Conservation (phyloP, 1,140 invertebrate genomes). For the Halictus rubicundus region DNA sequence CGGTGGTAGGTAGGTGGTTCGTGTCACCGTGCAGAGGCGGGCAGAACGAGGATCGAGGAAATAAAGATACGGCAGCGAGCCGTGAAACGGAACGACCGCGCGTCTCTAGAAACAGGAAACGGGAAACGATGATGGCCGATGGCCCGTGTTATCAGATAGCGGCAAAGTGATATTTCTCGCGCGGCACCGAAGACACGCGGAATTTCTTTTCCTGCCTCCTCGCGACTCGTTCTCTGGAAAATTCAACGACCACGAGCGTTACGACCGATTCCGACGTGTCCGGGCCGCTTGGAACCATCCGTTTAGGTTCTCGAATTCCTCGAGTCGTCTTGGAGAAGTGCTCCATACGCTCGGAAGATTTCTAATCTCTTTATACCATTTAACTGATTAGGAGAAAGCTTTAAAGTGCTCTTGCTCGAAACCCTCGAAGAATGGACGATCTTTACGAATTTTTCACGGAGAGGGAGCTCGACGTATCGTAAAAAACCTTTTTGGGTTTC, state of each 20-base stretch:
- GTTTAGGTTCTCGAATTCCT: no score
- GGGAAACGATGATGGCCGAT: not conserved
- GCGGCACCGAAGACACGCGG: not conserved
- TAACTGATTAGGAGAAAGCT: no score
- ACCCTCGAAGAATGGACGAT: no score
- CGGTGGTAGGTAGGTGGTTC: no score
- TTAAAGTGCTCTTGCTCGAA: no score
- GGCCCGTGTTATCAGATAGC: not conserved
- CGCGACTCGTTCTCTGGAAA: constrained; percentile 5
- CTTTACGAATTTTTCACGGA: no score
- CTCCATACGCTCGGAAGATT: no score
- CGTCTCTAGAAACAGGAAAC: constrained; percentile 3
- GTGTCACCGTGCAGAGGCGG: not conserved
- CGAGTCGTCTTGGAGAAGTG: no score
- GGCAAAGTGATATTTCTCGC: not conserved
- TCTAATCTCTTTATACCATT: no score
- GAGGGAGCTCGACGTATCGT: no score
- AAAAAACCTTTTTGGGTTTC: no score
- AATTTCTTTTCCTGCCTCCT: not conserved
- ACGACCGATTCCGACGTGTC: not conserved
- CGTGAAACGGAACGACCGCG: constrained; percentile 3
- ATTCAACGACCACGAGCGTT: not conserved
- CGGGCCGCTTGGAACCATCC: not conserved
- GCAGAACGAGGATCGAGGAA: not conserved
- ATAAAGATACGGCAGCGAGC: constrained; percentile 8